Base-by-base conservation (phyloP, 2,113 vertebrate genomes). In the Baryphthengus martii region DNA sequence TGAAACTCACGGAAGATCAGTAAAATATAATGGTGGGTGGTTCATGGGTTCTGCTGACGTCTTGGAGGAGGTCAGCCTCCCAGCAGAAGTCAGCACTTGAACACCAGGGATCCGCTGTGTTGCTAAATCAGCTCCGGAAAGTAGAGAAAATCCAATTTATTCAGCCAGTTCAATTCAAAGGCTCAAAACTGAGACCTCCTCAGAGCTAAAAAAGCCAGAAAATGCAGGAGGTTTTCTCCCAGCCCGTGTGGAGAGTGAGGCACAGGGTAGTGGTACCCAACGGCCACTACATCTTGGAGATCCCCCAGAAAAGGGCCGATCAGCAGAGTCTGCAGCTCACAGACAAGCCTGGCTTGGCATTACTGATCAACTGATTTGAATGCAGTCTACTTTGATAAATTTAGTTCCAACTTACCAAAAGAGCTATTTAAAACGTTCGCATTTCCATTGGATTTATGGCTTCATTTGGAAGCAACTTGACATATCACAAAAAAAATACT, bases 1-100 rank as follows among this genome's bases (percentile, higher is more conserved):
- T 15, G 47, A 18, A 37, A 19, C 71, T 37, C n/a, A 3, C 0
- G 8, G 66, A 42, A 63, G 28, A 42, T 40, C 49, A 45, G 42
- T 16, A 10, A n/a, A 11, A 31, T 5, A 10, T 3, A 10, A 10
- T 12, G 33, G 42, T 35, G 49, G 78, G 66, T 28, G 83, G 59
- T 31, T 73, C 21, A 0, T 0, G 3, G 53, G 19, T 28, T 59
- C 6, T 55, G 58, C 35, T 42, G 59, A n/a, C 0, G 2, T 12
- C 59, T 28, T 0, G 4, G 59, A 19, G 52, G n/a, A 66, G 56
- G 44, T 28, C 18, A 10, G 23, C 23, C 65, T 76, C 63, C 75
- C 45, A 25, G 68, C 37, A 75, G 75, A 26, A 89, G 55, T 26
- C 33, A 23, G 63, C 65, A 26, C 49, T 49, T 40, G 42, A 12